Evolutionary conservation across 2,888 invertebrate species (phyloP).

Genomic region (Tiliacea citrago): DNA sequence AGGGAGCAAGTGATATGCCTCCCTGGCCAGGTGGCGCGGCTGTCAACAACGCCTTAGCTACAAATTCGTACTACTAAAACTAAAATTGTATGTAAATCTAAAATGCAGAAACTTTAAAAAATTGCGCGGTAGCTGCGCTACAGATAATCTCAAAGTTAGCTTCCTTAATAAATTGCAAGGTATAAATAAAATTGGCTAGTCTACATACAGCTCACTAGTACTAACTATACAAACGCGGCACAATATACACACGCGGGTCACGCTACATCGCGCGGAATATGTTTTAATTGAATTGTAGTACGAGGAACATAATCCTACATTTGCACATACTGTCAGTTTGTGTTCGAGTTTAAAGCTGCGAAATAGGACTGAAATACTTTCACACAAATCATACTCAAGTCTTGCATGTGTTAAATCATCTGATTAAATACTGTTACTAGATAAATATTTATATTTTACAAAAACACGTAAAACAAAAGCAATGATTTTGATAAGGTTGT

Average conservation of each 20-base stretch:
- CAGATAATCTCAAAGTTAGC: constrained; percentile 34
- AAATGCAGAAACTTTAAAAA: not conserved
- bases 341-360: constrained; percentile 39
- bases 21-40: not conserved
- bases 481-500: not conserved
- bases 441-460: constrained; percentile 4
- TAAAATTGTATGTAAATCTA: constrained; percentile 3
- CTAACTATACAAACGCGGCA: constrained; percentile 14
- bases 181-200: not conserved
- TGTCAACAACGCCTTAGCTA: not conserved
- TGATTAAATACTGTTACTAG: constrained; percentile 1
- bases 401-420: not conserved
- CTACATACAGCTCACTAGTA: constrained; percentile 15
- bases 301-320: constrained; percentile 3
- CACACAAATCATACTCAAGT: not conserved
- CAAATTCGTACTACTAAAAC: not conserved
- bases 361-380: not conserved
- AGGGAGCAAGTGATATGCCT: not conserved
- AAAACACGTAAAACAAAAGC: not conserved
- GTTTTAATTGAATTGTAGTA: not conserved
- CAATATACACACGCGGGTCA: not conserved
- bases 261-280: not conserved
- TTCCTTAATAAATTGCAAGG: constrained; percentile 14
- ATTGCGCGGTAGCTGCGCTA: constrained; percentile 6
- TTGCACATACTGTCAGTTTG: constrained; percentile 17